These are phyloP conservation scores for Campopleginae sp. DNA, from an alignment of 2,888 invertebrate species.

Conservation along the genomic window DNA sequence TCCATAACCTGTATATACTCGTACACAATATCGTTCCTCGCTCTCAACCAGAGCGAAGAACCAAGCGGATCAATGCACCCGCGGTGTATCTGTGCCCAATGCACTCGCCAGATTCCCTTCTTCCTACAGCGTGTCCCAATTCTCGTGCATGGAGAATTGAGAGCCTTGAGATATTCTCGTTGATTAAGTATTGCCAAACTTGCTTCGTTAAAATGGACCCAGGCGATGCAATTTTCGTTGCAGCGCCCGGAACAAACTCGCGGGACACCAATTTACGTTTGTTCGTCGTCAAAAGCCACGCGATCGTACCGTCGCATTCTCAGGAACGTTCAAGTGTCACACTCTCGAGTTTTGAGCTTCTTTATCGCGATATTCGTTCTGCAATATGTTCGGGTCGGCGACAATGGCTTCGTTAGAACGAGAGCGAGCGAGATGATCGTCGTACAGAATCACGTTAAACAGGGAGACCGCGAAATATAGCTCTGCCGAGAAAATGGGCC, in stretches of 20 bases:
- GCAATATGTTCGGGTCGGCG: neutral
- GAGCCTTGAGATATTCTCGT: neutral
- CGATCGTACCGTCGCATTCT: neutral
- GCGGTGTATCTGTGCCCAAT: constrained; percentile 60
- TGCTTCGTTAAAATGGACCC: neutral
- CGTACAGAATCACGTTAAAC: constrained; percentile 55
- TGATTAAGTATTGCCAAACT: neutral
- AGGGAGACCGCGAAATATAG: constrained; percentile 74
- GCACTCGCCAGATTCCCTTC: constrained; percentile 26
- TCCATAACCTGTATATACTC: constrained; percentile 2
- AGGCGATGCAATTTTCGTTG: too few relatives aligned
- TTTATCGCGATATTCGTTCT: constrained; percentile 23
- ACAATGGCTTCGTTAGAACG: neutral
- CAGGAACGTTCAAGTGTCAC: neutral
- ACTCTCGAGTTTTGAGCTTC: neutral
- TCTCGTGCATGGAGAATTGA: neutral
- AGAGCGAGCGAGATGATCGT: constrained; percentile 24
- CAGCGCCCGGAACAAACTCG: too few relatives aligned
- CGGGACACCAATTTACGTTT: too few relatives aligned
- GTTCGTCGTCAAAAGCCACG: neutral
- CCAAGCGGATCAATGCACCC: constrained; percentile 73
- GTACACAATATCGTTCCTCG: constrained; percentile 12
- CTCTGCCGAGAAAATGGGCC: constrained; percentile 73
- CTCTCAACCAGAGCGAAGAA: constrained; percentile 57
- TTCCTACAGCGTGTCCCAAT: neutral